Conservation (phyloP, 2,113 vertebrate genomes). For the Malurus alboscapulatus region DNA sequence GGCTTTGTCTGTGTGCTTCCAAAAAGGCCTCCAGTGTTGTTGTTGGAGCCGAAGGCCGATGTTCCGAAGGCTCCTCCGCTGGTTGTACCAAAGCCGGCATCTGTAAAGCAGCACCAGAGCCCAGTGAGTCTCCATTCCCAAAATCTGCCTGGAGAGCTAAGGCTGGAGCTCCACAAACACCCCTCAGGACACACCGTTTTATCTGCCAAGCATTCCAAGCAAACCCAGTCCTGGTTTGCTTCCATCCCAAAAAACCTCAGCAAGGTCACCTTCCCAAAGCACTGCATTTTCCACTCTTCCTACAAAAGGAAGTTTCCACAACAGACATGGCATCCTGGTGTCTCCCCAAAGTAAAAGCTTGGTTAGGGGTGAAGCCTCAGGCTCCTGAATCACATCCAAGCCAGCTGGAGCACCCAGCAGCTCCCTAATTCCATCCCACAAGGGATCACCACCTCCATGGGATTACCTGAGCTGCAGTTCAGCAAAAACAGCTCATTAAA, state of each 20-base stretch:
- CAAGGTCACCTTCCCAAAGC: accelerated
- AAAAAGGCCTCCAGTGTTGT: slow-evolving; percentile 87
- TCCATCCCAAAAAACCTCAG: not conserved
- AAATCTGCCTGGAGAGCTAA: accelerated
- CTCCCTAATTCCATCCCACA: not conserved
- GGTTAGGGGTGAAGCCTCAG: not conserved
- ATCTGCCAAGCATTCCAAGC: not conserved
- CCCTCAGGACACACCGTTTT: accelerated
- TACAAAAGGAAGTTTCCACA: not conserved
- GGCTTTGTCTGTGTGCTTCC: slow-evolving; percentile 89
- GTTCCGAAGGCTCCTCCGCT: slow-evolving; percentile 87
- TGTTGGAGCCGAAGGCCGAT: slow-evolving; percentile 88
- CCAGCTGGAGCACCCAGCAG: not conserved
- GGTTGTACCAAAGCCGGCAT: slow-evolving; percentile 84
- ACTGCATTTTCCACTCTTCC: accelerated
- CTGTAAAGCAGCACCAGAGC: slow-evolving; percentile 45
- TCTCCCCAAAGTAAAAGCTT: too few relatives aligned
- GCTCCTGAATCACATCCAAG: not conserved
- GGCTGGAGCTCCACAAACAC: not conserved
- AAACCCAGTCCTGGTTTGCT: accelerated
- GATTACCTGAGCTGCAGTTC: not conserved
- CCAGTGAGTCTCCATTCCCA: not conserved
- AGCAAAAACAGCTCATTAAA: accelerated
- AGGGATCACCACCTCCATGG: accelerated
- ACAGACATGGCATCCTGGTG: accelerated